Base-by-base conservation (phyloP, 2,888 invertebrate species). In the Drosophila dives region DNA sequence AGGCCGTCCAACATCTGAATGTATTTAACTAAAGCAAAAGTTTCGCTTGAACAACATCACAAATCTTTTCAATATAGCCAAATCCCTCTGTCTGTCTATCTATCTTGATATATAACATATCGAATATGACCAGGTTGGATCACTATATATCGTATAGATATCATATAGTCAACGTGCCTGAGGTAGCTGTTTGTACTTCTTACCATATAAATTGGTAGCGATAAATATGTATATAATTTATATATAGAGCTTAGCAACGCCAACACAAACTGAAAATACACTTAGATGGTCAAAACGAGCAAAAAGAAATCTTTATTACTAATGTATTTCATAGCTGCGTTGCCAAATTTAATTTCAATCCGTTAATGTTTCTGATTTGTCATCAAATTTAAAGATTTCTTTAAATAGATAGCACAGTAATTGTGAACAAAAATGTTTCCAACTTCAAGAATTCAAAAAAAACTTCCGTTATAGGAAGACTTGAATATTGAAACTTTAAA, bases 241-340 rank as follows among this genome's bases (percentile, higher is more conserved):
- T 66, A 73, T 49, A 53, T 53, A 71, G 62, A 71, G 70, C 71
- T 58, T 17, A 61, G 64, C 53, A 50, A 61, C 79, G 76, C 80
- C 79, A 45, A 79, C 80, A 42, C 38, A 15, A 23, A 29, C 38
- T 50, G 12, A 40, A 48, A 50, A 60, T 29, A 42, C 64, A 20
- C 55, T 78, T 78, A 77, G 62, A 64, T 74, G 65, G 38, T 56
- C 50, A 11, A 23, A 34, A 38, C 15, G 20, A 72, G 42, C 23
- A 7, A 23, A 23, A 23, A 23, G 2, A 23, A 23, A 23, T 23
- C 1, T 23, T 23, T 23, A 23, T 40, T 59, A 3, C 10, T 17
- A 42, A 34, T 45, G 3, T 42, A 15, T 49, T 10, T 0, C 26
- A 49, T 49, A 26, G 15, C 11, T 26, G 26, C 26, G 15, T 7